Conservation (phyloP, 1,140 invertebrate species). For the Apis florea region DNA sequence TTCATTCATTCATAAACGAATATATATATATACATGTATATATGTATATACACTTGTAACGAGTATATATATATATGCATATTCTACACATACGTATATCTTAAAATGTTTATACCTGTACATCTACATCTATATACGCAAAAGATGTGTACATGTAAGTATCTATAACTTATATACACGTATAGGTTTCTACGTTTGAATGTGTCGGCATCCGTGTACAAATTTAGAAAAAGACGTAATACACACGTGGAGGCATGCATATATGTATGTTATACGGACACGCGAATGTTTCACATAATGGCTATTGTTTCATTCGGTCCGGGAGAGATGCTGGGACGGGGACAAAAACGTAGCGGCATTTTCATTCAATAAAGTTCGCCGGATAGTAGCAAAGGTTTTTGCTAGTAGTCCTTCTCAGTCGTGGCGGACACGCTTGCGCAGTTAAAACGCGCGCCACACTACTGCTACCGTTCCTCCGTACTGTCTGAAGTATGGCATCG, state of each 20-base stretch:
- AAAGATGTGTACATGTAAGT: too few relatives aligned
- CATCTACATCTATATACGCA: background rate
- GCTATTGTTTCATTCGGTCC: conserved; percentile 68
- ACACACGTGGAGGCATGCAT: conserved; percentile 19
- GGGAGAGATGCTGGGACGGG: conserved; percentile 57
- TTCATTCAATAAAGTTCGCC: conserved; percentile 67
- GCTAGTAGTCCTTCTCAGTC: conserved; percentile 7
- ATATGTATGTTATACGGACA: conserved; percentile 29
- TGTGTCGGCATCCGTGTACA: background rate
- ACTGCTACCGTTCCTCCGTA: background rate
- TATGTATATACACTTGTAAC: too few relatives aligned
- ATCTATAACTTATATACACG: background rate
- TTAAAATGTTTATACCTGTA: too few relatives aligned
- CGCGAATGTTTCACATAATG: conserved; percentile 65
- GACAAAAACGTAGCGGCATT: conserved; percentile 65
- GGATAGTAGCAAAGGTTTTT: conserved; percentile 38
- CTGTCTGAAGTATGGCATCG: background rate
- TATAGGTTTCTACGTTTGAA: background rate
- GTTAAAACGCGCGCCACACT: background rate
- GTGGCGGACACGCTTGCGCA: background rate
- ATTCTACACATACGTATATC: too few relatives aligned
- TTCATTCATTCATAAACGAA: too few relatives aligned
- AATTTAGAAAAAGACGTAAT: conserved; percentile 45
- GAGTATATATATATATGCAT: too few relatives aligned
- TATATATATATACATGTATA: too few relatives aligned